A percentile compares a stretch with the other conserved stretches of the same genome.
Conservation (phyloP, 2,888 invertebrate species). For the Lucinisca nassula region DNA sequence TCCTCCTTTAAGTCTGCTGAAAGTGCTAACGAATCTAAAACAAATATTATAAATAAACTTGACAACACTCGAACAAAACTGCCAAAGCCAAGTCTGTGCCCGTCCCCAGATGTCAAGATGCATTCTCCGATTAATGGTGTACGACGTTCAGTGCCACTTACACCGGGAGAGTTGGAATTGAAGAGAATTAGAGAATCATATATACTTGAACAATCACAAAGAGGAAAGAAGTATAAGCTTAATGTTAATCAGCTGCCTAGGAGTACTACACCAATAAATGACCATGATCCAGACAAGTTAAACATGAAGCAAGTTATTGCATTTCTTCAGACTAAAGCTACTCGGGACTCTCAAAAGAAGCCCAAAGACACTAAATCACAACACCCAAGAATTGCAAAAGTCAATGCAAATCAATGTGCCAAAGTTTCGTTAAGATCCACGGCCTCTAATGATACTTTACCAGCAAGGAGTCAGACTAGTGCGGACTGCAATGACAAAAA, state of each 20-base stretch:
- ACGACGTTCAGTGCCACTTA: conserved; percentile 68
- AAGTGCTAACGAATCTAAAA: conserved; percentile 38
- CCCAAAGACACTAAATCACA: background rate
- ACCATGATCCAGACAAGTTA: conserved; percentile 82
- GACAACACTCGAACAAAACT: conserved; percentile 61
- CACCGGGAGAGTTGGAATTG: conserved; percentile 76
- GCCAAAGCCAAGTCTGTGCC: conserved; percentile 71
- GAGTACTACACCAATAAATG: conserved; percentile 80
- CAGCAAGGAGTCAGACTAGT: background rate
- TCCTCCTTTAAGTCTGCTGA: conserved; percentile 60
- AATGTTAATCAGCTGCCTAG: conserved; percentile 80
- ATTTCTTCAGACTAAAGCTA: conserved; percentile 76
- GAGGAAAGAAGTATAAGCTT: conserved; percentile 74
- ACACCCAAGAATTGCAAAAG: background rate
- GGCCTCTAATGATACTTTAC: background rate
- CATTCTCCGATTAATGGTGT: conserved; percentile 69
- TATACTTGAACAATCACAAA: conserved; percentile 70
- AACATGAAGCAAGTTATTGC: conserved; percentile 83
- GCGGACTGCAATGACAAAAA: background rate
- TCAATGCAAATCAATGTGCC: background rate
- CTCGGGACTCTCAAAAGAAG: conserved; percentile 54
- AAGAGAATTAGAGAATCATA: conserved; percentile 71
- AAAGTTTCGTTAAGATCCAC: background rate
- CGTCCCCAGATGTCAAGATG: conserved; percentile 61
- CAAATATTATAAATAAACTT: conserved; percentile 8